Evolutionary conservation across 2,797 vertebrate species (phyloP).

Genomic region (Chaetophractus vellerosus): DNA sequence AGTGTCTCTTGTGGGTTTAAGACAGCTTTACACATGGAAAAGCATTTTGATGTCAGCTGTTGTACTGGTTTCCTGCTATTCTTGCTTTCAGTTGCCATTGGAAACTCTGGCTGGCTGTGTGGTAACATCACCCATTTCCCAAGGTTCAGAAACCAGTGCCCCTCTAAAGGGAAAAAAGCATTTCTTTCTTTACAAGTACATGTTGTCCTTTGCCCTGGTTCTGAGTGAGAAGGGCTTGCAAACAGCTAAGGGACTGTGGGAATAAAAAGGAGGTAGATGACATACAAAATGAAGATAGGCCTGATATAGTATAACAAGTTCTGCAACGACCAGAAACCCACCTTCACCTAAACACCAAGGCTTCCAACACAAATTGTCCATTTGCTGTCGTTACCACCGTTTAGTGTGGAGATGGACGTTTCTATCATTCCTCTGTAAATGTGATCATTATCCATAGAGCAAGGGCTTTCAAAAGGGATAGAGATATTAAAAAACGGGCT

Average conservation of each 20-base stretch:
- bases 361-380: slow-evolving; percentile 53
- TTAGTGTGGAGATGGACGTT: slow-evolving; percentile 67
- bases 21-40: slow-evolving; percentile 94
- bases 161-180: not conserved
- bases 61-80: slow-evolving; percentile 90
- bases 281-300: slow-evolving; percentile 81
- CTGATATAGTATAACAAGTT: slow-evolving; percentile 76
- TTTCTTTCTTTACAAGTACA: slow-evolving; percentile 78
- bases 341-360: slow-evolving; percentile 60
- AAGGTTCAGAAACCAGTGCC: slow-evolving; percentile 83
- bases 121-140: slow-evolving; percentile 77
- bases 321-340: slow-evolving; percentile 73
- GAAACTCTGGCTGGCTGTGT: slow-evolving; percentile 84
- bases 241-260: slow-evolving; percentile 78
- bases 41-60: slow-evolving; percentile 93
- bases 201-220: slow-evolving; percentile 74
- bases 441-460: slow-evolving; percentile 58
- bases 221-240: slow-evolving; percentile 77
- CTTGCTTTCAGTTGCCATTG: slow-evolving; percentile 86
- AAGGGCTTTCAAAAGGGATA: not conserved
- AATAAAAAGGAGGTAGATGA: slow-evolving; percentile 80
- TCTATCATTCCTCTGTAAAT: slow-evolving; percentile 75
- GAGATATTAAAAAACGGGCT: not conserved
- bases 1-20: slow-evolving; percentile 94
- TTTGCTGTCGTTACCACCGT: slow-evolving; percentile 77